These are phyloP conservation scores for Lucilia cuprina DNA, from an alignment of 1,140 invertebrate species.

Conservation along the genomic window DNA sequence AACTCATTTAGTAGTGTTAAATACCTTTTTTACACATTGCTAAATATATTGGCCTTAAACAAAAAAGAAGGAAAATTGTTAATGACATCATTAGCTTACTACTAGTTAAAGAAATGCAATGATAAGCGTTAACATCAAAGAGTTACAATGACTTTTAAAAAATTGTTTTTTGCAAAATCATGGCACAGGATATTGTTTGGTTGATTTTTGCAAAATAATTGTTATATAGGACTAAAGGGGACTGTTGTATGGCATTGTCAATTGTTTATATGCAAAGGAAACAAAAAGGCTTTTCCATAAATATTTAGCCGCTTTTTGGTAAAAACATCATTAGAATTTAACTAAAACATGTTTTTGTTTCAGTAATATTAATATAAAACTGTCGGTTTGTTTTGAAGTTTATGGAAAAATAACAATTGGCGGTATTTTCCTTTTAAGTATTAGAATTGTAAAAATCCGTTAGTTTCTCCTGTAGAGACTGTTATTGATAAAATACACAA, in stretches of 20 bases:
- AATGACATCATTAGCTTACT: conserved; percentile 23
- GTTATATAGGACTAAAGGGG: too few species aligned
- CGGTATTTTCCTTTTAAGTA: not conserved
- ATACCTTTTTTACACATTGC: too few species aligned
- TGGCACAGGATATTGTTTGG: not conserved
- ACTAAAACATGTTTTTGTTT: not conserved
- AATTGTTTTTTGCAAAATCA: not conserved
- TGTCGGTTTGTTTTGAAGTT: not conserved
- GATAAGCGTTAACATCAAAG: conserved; percentile 7
- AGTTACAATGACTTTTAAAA: not conserved
- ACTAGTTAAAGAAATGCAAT: not conserved
- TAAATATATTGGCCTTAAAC: too few species aligned
- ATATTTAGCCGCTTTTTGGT: not conserved
- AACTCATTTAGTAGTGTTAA: conserved; percentile 5
- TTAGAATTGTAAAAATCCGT: not conserved
- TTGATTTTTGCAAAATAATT: too few species aligned
- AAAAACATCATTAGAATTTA: not conserved
- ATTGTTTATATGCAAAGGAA: not conserved
- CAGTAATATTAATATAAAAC: not conserved
- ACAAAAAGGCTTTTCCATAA: not conserved
- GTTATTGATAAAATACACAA: too few species aligned
- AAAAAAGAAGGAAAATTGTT: not conserved
- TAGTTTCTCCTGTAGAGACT: too few species aligned
- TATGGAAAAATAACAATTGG: not conserved
- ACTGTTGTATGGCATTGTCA: not conserved